These are phyloP conservation scores for Centropus unirufus DNA, from an alignment of 2,113 vertebrate species.

Conservation along the genomic window DNA sequence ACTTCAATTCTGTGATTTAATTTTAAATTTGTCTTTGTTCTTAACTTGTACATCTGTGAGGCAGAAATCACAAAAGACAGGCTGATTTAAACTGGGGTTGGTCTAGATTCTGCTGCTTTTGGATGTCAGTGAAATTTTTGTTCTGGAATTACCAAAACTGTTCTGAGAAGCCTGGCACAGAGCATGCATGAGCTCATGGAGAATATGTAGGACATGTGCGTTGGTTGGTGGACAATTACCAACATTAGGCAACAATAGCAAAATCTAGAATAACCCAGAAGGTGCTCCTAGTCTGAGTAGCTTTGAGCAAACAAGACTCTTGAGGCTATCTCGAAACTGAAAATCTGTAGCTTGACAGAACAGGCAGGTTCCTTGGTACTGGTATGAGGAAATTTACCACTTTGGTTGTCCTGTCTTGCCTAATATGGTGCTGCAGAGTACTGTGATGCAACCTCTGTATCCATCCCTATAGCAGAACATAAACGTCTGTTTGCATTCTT, in stretches of 20 bases:
- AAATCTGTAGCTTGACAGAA: slow-evolving; percentile 3
- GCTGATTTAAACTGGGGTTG: not conserved
- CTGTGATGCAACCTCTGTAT: not conserved
- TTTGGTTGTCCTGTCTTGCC: not conserved
- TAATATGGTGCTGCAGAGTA: not conserved
- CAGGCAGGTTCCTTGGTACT: not conserved
- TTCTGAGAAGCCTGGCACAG: not conserved
- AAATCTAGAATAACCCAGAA: not conserved
- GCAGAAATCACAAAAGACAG: not conserved
- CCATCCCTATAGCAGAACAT: not conserved
- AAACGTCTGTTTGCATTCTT: not conserved
- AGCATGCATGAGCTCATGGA: not conserved
- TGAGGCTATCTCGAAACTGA: not conserved
- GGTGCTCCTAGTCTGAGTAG: not conserved
- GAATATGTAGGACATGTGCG: not conserved
- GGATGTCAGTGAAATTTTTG: not conserved
- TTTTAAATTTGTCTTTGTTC: not conserved
- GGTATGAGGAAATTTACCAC: slow-evolving; percentile 12
- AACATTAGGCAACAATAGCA: not conserved
- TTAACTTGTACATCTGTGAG: not conserved
- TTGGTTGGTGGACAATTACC: not conserved
- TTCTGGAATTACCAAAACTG: not conserved
- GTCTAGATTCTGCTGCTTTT: not conserved
- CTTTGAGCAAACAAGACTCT: not conserved
- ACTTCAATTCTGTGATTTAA: not conserved